Evolutionary conservation across 2,888 invertebrate species (phyloP).

Genomic region (Crossocerus cetratus): DNA sequence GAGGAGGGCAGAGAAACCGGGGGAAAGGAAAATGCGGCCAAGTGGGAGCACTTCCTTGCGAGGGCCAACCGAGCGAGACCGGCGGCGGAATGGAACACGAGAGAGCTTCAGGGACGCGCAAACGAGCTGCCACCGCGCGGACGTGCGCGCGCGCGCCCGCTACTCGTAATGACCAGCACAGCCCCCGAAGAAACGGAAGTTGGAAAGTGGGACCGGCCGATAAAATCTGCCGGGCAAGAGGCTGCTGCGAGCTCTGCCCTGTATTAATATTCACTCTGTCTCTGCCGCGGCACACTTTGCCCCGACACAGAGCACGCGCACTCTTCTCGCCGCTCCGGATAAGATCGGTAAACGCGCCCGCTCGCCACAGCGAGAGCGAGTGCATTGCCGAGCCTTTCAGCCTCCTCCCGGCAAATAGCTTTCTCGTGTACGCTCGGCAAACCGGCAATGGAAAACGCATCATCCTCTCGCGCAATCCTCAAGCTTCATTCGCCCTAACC

Average conservation of each 20-base stretch:
- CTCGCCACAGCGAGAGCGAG: slow-evolving; percentile 25
- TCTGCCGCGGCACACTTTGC: slow-evolving; percentile 21
- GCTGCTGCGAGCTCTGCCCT: slow-evolving; percentile 50
- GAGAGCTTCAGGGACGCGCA: slow-evolving; percentile 39
- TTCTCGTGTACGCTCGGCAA: too few relatives aligned
- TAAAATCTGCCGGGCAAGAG: slow-evolving; percentile 68
- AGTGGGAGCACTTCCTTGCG: slow-evolving; percentile 47
- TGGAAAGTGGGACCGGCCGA: slow-evolving; percentile 66
- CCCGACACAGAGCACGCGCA: slow-evolving; percentile 16
- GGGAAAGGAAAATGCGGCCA: slow-evolving; percentile 50
- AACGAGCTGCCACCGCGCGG: slow-evolving; percentile 46
- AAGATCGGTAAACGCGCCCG: slow-evolving; percentile 53
- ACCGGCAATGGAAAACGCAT: too few relatives aligned
- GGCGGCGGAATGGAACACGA: slow-evolving; percentile 40
- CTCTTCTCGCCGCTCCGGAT: slow-evolving; percentile 47
- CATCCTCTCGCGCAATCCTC: too few relatives aligned
- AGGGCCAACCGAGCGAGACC: slow-evolving; percentile 28
- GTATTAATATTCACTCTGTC: slow-evolving; percentile 73
- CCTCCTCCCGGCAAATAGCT: not conserved
- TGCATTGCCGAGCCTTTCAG: slow-evolving; percentile 21
- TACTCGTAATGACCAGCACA: slow-evolving; percentile 42
- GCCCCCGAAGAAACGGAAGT: slow-evolving; percentile 54
- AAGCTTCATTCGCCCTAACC: too few relatives aligned
- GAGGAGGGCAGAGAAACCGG: slow-evolving; percentile 14
- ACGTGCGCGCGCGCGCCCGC: slow-evolving; percentile 49